These are phyloP conservation scores for Electrophaes corylata DNA, from an alignment of 2,888 invertebrate species.

Conservation along the genomic window DNA sequence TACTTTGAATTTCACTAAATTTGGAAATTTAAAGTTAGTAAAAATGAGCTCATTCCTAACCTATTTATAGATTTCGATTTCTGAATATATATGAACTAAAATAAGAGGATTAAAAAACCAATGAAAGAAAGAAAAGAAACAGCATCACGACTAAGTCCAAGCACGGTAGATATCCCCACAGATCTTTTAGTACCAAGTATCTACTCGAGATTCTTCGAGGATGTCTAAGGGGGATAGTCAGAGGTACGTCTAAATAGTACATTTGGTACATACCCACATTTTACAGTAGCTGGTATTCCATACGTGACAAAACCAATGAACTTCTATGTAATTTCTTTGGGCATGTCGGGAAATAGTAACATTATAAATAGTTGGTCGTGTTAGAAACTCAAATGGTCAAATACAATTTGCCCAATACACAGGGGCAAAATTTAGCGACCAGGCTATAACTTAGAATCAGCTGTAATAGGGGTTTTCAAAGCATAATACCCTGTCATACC, in stretches of 20 bases:
- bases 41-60: slow-evolving; percentile 36
- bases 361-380: neutral
- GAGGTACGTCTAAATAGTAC: no score
- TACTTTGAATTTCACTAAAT: slow-evolving; percentile 30
- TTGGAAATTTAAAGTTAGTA: slow-evolving; percentile 28
- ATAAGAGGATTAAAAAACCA: neutral
- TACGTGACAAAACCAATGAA: no score
- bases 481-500: slow-evolving; percentile 19
- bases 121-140: no score
- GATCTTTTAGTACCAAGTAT: no score
- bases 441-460: slow-evolving; percentile 19
- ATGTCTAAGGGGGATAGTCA: no score
- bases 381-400: slow-evolving; percentile 2
- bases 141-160: no score
- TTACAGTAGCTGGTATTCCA: no score
- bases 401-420: slow-evolving; percentile 6
- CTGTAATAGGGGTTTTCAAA: slow-evolving; percentile 14
- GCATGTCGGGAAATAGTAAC: neutral
- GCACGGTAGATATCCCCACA: no score
- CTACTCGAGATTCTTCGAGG: no score
- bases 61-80: slow-evolving; percentile 18
- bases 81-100: neutral
- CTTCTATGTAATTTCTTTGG: neutral
- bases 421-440: slow-evolving; percentile 13
- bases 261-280: no score